Evolutionary conservation across 2,888 invertebrate species (phyloP).

Genomic region (Caradrina clavipalpis): DNA sequence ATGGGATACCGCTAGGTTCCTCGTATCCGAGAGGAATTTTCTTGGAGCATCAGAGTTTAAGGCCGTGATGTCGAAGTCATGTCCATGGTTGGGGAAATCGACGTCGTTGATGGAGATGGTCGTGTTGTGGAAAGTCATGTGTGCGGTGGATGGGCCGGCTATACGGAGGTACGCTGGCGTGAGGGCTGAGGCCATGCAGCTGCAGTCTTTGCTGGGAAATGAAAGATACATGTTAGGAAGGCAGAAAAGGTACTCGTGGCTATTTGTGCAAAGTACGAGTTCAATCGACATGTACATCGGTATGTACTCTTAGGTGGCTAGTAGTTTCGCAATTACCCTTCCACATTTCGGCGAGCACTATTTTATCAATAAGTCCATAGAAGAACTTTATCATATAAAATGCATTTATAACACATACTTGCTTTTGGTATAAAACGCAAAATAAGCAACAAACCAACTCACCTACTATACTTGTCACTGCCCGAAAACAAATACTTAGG

Average conservation of each 20-base stretch:
- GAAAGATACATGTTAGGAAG: constrained; percentile 1
- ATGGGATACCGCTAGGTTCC: constrained; percentile 70
- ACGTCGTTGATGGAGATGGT: constrained; percentile 77
- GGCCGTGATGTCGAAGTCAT: constrained; percentile 42
- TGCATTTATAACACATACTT: not conserved
- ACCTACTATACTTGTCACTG: constrained; percentile 79
- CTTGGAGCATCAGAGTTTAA: constrained; percentile 50
- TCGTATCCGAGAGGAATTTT: constrained; percentile 28
- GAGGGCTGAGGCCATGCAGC: constrained; percentile 92
- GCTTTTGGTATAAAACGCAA: not conserved
- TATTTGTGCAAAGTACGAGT: not conserved
- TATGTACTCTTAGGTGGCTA: too few relatives aligned
- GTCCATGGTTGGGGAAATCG: constrained; percentile 43
- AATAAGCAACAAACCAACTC: constrained; percentile 48
- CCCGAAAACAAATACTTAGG: constrained; percentile 91
- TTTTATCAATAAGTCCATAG: too few relatives aligned
- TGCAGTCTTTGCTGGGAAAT: constrained; percentile 88
- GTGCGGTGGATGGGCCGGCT: constrained; percentile 92
- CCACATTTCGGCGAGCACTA: too few relatives aligned
- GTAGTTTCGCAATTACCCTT: too few relatives aligned
- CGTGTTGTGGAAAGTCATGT: constrained; percentile 82
- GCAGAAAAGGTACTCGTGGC: not conserved
- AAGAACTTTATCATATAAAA: too few relatives aligned
- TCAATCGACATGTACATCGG: too few relatives aligned
- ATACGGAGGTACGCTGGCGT: constrained; percentile 94